Evolutionary conservation across 2,888 invertebrate species (phyloP).

Genomic region (Minunthozetes semirufus): DNA sequence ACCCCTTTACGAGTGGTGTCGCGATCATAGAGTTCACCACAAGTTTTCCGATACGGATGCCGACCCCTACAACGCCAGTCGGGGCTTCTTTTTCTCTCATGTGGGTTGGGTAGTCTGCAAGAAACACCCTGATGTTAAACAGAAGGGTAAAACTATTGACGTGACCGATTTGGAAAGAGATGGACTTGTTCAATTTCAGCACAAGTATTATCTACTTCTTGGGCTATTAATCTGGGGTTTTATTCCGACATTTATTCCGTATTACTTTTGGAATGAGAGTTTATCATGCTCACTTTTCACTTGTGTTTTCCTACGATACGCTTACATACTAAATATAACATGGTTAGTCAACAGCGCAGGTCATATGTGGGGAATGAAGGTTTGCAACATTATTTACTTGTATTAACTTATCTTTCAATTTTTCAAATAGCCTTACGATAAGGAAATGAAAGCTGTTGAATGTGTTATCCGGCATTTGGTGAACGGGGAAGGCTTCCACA

Average conservation of each 20-base stretch:
- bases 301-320: conserved; percentile 69
- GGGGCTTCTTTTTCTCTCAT: conserved; percentile 42
- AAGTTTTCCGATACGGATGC: conserved; percentile 27
- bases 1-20: conserved; percentile 39
- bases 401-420: neutral
- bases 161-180: conserved; percentile 37
- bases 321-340: conserved; percentile 76
- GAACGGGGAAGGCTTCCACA: conserved; percentile 44
- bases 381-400: too few relatives aligned
- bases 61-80: conserved; percentile 39
- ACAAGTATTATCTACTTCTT: conserved; percentile 48
- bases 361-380: conserved; percentile 68
- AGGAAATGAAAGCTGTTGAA: conserved; percentile 54
- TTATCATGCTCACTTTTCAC: conserved; percentile 72
- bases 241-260: conserved; percentile 65
- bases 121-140: conserved; percentile 40
- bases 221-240: conserved; percentile 50
- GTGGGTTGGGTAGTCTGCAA: conserved; percentile 40
- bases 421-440: conserved; percentile 65
- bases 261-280: conserved; percentile 73
- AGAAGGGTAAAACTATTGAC: conserved; percentile 36
- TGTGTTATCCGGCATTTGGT: conserved; percentile 36
- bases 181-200: conserved; percentile 39
- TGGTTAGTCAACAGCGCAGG: conserved; percentile 92
- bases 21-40: conserved; percentile 41